Conservation (phyloP, 2,797 vertebrate species). For the Tapirus indicus region DNA sequence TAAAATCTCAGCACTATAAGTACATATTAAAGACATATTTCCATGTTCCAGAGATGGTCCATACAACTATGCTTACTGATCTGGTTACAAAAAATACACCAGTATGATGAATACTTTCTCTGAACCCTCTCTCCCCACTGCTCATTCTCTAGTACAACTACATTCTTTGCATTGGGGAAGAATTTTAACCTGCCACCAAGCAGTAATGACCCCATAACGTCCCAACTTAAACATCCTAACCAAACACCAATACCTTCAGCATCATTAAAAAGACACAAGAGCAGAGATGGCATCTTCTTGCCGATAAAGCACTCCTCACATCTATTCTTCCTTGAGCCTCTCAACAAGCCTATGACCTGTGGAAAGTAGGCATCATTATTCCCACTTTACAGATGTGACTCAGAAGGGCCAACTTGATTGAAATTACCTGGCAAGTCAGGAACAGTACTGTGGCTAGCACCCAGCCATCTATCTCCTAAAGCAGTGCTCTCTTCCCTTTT, state of each 20-base stretch:
- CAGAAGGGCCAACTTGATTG: background rate
- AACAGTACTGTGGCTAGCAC: background rate
- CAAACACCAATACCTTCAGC: background rate
- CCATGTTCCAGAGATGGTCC: background rate
- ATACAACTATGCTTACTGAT: constrained; percentile 5
- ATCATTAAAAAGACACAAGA: background rate
- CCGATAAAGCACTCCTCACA: background rate
- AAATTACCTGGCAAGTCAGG: background rate
- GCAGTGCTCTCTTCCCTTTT: background rate
- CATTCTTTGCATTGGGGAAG: background rate
- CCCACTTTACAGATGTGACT: background rate
- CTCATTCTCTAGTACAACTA: background rate
- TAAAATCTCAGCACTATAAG: constrained; percentile 11
- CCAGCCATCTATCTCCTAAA: background rate
- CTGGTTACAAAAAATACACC: background rate
- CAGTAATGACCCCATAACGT: background rate
- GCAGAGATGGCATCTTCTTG: background rate
- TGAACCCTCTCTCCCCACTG: background rate
- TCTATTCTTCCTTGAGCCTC: background rate
- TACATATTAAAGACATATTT: constrained; percentile 8
- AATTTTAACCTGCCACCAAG: constrained; percentile 8
- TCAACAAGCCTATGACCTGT: background rate
- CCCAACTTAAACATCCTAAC: background rate
- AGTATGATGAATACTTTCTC: background rate
- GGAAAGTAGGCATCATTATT: background rate